Base-by-base conservation (phyloP, 1,140 invertebrate species). In the Neocloeon triangulifer region DNA sequence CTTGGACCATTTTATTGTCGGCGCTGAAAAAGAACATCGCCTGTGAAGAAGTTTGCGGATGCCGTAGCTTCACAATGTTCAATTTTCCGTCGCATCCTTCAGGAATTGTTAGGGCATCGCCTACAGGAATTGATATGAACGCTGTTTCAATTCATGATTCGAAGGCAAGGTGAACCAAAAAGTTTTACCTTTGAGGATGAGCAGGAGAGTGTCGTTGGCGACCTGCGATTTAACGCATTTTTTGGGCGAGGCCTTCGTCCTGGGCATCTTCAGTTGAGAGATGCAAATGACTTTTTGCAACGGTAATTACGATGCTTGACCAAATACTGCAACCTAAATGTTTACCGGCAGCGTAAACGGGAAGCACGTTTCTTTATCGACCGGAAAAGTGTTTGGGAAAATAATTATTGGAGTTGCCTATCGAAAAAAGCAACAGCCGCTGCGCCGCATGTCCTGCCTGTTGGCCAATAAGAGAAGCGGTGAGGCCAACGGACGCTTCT, bases 31-130 rank as follows among this genome's bases (percentile, higher is more conserved):
- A 52, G 42, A 69, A 74, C 45, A 70, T 59, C 4, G 64, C 55
- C 20, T 61, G 51, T 37, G 58, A 53, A 38, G 58, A 57, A n/a
- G 59, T 57, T 13, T 61, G 59, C 27, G 71, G 73, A 51, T 75
- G 71, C 37, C 64, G 52, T 10, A 75, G 60, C 41, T 77, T 68
- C 9, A 78, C 66, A 27, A 84, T 68, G 42, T 63, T 66, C 19
- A 73, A 70, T n/a, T 64, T 64, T 9, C 61, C 65, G 35, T 66
- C 67, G 36, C 62, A 61, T 38, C 64, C 62, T 10, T 59, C 60
- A 38, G 63, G 59, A 12, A 66, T 36, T 12, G 62, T 64, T 16
- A 29, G 10, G 15, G 56, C 49, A 32, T 62, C 48, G 27, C 56
- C 53, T 40, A 68, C 64, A n/a, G 34, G 34, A 10, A 34, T 46